A percentile compares a stretch with the other conserved stretches of the same genome.
Conservation (phyloP, 2,888 invertebrate species). For the Laothoe populi region DNA sequence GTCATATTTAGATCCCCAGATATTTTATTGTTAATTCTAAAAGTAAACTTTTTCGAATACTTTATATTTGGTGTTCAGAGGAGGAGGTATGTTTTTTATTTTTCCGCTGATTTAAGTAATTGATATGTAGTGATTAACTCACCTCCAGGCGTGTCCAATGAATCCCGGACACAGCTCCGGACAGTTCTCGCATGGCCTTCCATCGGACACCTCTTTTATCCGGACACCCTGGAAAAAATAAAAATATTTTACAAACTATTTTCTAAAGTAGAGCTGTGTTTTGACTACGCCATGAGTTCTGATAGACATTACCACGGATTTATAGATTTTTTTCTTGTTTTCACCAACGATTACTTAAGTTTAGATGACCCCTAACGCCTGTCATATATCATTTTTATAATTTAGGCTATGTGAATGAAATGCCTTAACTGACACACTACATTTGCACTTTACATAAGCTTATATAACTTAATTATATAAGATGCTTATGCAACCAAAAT, state of each 20-base stretch:
- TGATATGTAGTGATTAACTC: conserved; percentile 75
- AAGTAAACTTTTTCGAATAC: too few species aligned
- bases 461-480: background rate
- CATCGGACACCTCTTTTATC: conserved; percentile 94
- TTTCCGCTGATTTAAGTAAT: too few species aligned
- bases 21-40: too few species aligned
- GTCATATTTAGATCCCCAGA: too few species aligned
- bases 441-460: background rate
- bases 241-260: background rate
- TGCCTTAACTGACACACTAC: background rate
- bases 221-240: conserved; percentile 89
- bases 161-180: conserved; percentile 93
- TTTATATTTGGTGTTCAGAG: too few species aligned
- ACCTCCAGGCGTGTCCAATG: conserved; percentile 95
- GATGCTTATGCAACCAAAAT: background rate
- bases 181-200: conserved; percentile 94
- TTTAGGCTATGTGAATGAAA: background rate
- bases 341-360: too few species aligned
- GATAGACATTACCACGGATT: too few species aligned
- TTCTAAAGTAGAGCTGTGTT: background rate
- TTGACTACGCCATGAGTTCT: too few species aligned
- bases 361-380: too few species aligned
- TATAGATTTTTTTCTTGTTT: too few species aligned
- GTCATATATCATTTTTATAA: too few species aligned
- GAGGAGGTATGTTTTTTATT: too few species aligned